Base-by-base conservation (phyloP, 2,888 invertebrate genomes). In the Ariolimax columbianus region DNA sequence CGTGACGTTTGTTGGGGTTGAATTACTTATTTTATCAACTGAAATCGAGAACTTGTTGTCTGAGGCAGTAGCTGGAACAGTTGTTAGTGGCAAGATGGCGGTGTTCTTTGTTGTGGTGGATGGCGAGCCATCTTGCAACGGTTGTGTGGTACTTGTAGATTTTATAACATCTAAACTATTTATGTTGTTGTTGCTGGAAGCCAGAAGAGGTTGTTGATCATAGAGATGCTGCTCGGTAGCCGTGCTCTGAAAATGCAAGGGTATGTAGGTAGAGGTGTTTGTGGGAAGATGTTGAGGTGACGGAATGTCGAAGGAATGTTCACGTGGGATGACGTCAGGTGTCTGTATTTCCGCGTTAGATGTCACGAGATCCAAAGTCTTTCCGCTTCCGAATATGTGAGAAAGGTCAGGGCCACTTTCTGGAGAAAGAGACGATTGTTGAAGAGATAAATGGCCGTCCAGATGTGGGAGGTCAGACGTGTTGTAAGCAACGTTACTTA, bases 401-500 rank as follows among this genome's bases (percentile, higher is more conserved):
- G 78, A 77, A 7, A 87, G 73, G 63, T 83, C 84, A 17, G 88
- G 79, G 33, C 82, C 80, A 9, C 40, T 47, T 51, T 59, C 36
- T 3, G 55, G 23, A 26, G 66, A 11, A 33, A 68, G 14, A 68
- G 51, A 55, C 26, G 51, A 23, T 1, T n/a, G 33, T 23, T 40
- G 72, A 30, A 66, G 26, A 26, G 11, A 23, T 7, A 9, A 17
- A 23, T 63, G 66, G 30, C 47, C 73, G n/a, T 55, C 23, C 23
- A 23, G 36, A 0, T 14, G 51, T 14, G 73, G 70, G 26, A 17
- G 59, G 6, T 30, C 36, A 59, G 72, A 26, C 3, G 75, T 2
- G 43, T 73, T 73, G 86, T 84, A 80, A 79, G 86, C 89, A 59
- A 91, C 82, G 72, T 87, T 88, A 75, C 89, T 89, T 43, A 92